Conservation (phyloP, 2,888 invertebrate species). For the Melanostoma scalare region DNA sequence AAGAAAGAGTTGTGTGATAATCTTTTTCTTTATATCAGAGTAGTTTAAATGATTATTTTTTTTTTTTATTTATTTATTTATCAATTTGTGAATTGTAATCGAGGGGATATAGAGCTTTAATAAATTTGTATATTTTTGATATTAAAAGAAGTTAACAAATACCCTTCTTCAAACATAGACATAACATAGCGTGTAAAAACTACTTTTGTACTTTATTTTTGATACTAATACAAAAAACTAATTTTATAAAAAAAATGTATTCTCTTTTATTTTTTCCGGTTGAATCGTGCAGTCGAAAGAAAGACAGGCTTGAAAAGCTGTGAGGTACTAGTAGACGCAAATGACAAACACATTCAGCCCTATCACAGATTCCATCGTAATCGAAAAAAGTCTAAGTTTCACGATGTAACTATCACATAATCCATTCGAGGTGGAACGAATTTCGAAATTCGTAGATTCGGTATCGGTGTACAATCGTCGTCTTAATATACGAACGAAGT, state of each 20-base stretch:
- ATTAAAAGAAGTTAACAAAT: conserved; percentile 27
- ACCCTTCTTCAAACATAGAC: conserved; percentile 32
- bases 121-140: conserved; percentile 41
- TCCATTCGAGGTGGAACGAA: no score
- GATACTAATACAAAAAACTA: conserved; percentile 38
- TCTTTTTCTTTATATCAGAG: conserved; percentile 41
- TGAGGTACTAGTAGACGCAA: no score
- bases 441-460: no score
- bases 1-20: conserved; percentile 64
- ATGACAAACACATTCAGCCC: no score
- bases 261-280: no score
- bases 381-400: no score
- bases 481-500: no score
- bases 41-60: conserved; percentile 41
- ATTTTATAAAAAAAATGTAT: conserved; percentile 15
- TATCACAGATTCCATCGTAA: no score
- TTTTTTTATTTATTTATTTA: conserved; percentile 39
- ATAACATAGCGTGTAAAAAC: neutral
- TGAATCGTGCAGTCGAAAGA: no score
- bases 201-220: conserved; percentile 51
- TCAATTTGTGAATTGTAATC: conserved; percentile 37
- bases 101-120: conserved; percentile 64
- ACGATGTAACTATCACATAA: no score
- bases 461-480: no score
- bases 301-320: no score